Evolutionary conservation across 2,113 vertebrate genomes (phyloP).

Genomic region (Rhinoderma darwinii): DNA sequence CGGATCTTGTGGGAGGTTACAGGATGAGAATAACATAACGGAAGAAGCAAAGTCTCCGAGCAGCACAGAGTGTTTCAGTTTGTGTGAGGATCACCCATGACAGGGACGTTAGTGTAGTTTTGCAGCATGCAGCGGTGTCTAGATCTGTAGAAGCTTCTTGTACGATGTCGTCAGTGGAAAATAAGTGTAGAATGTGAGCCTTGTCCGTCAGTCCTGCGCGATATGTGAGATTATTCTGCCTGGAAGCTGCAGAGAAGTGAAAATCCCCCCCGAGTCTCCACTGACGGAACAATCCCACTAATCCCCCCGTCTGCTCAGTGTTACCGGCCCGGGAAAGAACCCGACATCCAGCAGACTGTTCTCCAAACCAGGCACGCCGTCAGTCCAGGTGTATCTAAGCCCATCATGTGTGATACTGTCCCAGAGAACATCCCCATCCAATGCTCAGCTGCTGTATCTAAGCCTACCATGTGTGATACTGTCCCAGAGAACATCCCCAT

Average conservation of each 20-base stretch:
- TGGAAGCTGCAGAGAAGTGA: neutral
- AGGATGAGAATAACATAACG: too few species aligned
- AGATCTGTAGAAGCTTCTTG: neutral
- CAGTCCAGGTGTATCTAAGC: neutral
- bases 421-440: neutral
- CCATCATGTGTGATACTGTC: neutral
- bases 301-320: slow-evolving; percentile 20
- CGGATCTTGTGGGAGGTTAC: neutral
- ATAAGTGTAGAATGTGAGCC: neutral
- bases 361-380: too few species aligned
- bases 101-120: too few species aligned
- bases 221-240: neutral
- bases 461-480: too few species aligned
- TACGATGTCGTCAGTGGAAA: neutral
- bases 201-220: neutral
- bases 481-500: neutral
- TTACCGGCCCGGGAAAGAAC: neutral
- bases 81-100: too few species aligned
- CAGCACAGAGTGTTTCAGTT: slow-evolving; percentile 1
- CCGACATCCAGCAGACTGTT: too few species aligned
- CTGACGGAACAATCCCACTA: neutral
- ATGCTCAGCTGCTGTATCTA: too few species aligned
- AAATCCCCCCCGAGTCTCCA: neutral
- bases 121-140: neutral
- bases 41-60: neutral